Evolutionary conservation across 2,888 invertebrate genomes (phyloP), one percentile per base, ranked within the genome.

Genomic region (Dryobotodes eremita): DNA sequence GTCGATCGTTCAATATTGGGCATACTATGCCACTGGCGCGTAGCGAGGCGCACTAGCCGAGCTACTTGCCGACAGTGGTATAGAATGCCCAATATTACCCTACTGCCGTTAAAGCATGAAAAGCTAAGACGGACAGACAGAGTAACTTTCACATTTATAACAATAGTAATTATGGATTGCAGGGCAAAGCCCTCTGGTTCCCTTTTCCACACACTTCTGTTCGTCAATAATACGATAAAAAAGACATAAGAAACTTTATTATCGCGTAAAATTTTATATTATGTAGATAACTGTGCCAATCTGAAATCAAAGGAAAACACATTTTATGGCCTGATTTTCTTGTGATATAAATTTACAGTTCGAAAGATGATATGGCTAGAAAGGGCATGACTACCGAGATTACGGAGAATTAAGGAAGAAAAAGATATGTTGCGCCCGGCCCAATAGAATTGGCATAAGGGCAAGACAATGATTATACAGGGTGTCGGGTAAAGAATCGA

Each of bases 271-370:
- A 75, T 17, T 1, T 46, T 46, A 31, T 73, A 57, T 31, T 23
- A 46, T 0, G 23, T 3, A 31, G 17, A 48, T 23, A 31, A 5
- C 11, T 17, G 20, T 6, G 57, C 57, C 75, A 74, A 74, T 48
- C n/a, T 59, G n/a, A 10, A 59, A 36, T 48, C 57, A 74, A 36
- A 74, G 13, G 46, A 48, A 73, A 74, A 31, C 31, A 46, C 17
- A 74, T 73, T 75, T 73, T 57, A 57, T n/a, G n/a, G 31, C 1
- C 57, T 31, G 23, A 46, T 46, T 57, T 72, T 55, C 26, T 57
- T 50, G 7, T 10, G 20, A 31, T 62, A 62, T 62, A n/a, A n/a
- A 61, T 61, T 17, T 31, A 15, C 4, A 17, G 50, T 20, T 20
- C 17, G 42, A 42, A 42, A 42, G 42, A 42, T 42, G 42, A 42